Evolutionary conservation across 2,888 invertebrate genomes (phyloP), one percentile per base, ranked within the genome.

Genomic region (Napeogenes sylphis): DNA sequence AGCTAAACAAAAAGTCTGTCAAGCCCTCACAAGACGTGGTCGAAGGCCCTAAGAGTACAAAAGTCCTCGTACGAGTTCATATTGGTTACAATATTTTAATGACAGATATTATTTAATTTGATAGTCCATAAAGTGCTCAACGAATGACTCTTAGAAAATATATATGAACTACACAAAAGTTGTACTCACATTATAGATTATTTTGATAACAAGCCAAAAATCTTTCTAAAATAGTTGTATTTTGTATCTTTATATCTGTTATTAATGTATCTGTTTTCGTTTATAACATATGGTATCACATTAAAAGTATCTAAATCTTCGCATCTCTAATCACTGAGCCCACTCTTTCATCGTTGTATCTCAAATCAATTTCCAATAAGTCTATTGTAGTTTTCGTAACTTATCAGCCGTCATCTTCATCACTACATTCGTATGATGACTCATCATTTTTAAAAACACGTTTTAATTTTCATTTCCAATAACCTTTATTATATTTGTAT

Each of bases 391-490:
- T 75, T 73, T 74, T 74, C 79, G 79, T 81, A 71, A 71, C 72
- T 70, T 74, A 85, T 85, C 85, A 70, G 73, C 79, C 82, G 79
- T 79, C 75, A 79, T 80, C 81, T 78, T 75, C 71, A 77, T 74
- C 78, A 75, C 75, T 80, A 75, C 70, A 75, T 74, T 77, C 77
- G 75, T 79, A 74, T 77, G 75, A 80, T 85, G 84, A 84, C 81
- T 80, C 70, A 76, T 74, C 81, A 79, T 60, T 63, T 68, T 58
- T 42, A 55, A 46, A 13, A 33, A 38, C 33, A 54, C 51, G 6
- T 47, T 38, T 54, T 56, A n/a, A 5, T 55, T 54, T 51, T 12
- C 53, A 8, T 12, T 30, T 35, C 30, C 21, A 21, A 12, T 53
- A 32, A 55, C 10, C 61, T 61, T 58, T 70, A 65, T 67, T 4